phyloP scores from a whole-genome alignment of 2,888 invertebrate species.

The Imbricaverruca yamaguchii region DNA sequence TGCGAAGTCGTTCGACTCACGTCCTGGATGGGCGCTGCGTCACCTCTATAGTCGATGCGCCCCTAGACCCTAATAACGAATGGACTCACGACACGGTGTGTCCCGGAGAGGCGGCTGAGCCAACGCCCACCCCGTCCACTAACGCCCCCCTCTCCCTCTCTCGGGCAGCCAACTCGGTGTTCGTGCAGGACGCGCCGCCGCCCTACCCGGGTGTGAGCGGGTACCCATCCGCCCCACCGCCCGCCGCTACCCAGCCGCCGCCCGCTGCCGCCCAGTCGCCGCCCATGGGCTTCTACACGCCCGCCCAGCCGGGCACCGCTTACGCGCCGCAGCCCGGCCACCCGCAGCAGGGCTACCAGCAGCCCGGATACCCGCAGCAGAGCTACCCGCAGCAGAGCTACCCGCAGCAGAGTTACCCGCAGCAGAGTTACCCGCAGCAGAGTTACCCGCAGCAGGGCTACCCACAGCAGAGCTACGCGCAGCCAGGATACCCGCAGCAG shows the following conservation, averaged over 20 bases:
- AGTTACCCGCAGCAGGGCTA: background rate
- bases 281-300: slow-evolving; percentile 15
- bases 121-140: too few species aligned
- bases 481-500: background rate
- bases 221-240: slow-evolving; percentile 35
- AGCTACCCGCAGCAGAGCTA: background rate
- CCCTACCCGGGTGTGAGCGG: slow-evolving; percentile 83
- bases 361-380: background rate
- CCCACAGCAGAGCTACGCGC: background rate
- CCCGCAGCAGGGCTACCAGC: background rate
- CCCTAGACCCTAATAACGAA: too few species aligned
- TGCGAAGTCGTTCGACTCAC: too few species aligned
- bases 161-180: slow-evolving; percentile 65
- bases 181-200: slow-evolving; percentile 82
- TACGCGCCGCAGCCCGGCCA: background rate
- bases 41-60: too few species aligned
- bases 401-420: background rate
- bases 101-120: too few species aligned
- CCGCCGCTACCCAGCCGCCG: background rate
- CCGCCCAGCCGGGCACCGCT: background rate
- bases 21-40: too few species aligned
- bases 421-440: background rate
- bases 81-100: too few species aligned
- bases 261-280: background rate
- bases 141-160: too few species aligned